Conservation (phyloP, 2,113 vertebrate species). For the Artemisiospiza belli region DNA sequence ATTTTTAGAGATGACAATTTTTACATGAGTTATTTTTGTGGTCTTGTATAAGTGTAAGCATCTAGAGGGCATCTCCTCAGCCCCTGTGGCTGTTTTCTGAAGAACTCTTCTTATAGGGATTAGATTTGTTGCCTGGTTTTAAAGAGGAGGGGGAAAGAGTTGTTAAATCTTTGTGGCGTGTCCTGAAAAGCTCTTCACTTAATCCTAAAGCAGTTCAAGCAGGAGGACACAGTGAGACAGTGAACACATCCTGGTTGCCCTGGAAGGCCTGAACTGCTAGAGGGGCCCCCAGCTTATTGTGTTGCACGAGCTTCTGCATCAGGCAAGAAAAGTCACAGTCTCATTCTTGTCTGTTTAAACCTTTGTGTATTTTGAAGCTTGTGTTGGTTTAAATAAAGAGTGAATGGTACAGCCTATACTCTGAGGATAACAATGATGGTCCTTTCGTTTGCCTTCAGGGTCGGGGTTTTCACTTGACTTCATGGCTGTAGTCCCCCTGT, state of each 20-base stretch:
- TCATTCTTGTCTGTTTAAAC: neutral
- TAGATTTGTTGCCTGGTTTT: neutral
- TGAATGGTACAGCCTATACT: neutral
- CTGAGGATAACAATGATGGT: neutral
- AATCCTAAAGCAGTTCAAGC: neutral
- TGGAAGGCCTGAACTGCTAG: neutral
- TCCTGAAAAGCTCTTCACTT: neutral
- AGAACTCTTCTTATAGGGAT: neutral
- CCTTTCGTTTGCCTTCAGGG: neutral
- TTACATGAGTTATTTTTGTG: neutral
- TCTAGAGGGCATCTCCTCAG: neutral
- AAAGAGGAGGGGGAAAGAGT: neutral
- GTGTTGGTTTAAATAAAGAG: neutral
- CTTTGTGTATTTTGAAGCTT: neutral
- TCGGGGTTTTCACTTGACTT: neutral
- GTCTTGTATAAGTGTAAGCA: neutral
- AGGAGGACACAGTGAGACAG: accelerated
- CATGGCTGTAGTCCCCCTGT: neutral
- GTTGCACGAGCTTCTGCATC: neutral
- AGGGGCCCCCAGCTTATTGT: neutral
- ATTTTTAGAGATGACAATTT: neutral
- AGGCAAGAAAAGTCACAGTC: neutral
- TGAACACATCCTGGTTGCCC: accelerated
- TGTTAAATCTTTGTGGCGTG: neutral
- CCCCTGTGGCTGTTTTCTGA: neutral